Conservation (phyloP, 2,113 vertebrate genomes). For the Copsychus sechellarum region DNA sequence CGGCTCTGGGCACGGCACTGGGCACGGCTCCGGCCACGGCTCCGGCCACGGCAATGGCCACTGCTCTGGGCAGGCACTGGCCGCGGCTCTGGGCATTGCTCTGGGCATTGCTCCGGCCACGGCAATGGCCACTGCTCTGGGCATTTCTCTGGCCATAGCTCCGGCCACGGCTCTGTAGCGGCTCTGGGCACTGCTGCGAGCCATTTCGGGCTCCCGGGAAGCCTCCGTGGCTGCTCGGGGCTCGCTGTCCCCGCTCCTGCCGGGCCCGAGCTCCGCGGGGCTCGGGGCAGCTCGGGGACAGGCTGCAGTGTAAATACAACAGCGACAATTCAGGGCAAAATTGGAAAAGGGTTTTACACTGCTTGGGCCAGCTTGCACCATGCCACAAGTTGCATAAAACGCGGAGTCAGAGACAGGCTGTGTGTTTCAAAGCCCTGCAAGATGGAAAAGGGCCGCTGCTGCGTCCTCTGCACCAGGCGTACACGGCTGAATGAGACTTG, state of each 20-base stretch:
- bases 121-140: too few species aligned
- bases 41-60: too few species aligned
- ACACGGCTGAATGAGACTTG: neutral
- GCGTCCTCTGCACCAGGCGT: neutral
- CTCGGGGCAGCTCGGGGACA: neutral
- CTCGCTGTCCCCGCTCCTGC: accelerated
- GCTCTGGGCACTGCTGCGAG: too few species aligned
- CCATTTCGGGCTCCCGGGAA: too few species aligned
- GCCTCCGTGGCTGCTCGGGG: accelerated
- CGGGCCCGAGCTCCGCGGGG: accelerated
- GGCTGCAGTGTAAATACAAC: accelerated
- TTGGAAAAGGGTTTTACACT: neutral
- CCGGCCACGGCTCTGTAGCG: too few species aligned
- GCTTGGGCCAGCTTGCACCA: neutral
- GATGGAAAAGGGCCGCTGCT: neutral
- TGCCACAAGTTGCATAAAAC: neutral
- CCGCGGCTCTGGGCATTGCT: too few species aligned
- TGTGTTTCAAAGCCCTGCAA: neutral
- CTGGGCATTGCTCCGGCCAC: too few species aligned
- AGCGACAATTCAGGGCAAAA: accelerated
- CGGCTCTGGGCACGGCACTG: too few species aligned
- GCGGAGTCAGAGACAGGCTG: neutral
- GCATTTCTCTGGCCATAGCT: too few species aligned
- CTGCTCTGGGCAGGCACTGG: too few species aligned
- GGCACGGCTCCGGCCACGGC: too few species aligned